Evolutionary conservation across 2,888 invertebrate species (phyloP).

Genomic region (Rhynchonema sp.): DNA sequence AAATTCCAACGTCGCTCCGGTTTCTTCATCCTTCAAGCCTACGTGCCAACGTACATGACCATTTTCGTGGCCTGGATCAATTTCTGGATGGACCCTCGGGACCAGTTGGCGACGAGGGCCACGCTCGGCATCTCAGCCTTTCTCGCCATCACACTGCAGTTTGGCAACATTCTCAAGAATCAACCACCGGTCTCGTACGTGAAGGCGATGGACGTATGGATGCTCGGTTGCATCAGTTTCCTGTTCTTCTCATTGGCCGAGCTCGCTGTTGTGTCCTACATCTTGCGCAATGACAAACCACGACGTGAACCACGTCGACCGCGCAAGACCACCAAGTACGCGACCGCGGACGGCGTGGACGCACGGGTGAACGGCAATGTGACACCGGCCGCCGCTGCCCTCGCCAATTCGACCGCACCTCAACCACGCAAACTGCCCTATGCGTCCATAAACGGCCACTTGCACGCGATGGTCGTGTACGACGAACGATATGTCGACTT

Average conservation of each 20-base stretch:
- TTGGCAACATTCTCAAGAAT: constrained; percentile 9
- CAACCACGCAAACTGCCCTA: background rate
- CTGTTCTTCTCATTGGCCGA: constrained; percentile 8
- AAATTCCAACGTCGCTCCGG: constrained; percentile 5
- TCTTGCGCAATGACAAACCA: constrained; percentile 3
- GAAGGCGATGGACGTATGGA: constrained; percentile 9
- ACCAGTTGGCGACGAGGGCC: constrained; percentile 2
- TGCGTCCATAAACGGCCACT: background rate
- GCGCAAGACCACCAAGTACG: background rate
- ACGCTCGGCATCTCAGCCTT: constrained; percentile 8
- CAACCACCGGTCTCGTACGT: constrained; percentile 9
- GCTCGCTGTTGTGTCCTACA: constrained; percentile 7
- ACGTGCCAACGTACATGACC: constrained; percentile 9
- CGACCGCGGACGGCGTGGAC: background rate
- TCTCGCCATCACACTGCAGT: constrained; percentile 9
- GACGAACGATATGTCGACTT: background rate
- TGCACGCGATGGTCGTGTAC: background rate
- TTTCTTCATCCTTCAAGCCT: constrained; percentile 8
- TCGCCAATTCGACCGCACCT: background rate
- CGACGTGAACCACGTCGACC: background rate
- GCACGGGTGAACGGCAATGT: background rate
- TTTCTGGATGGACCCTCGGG: constrained; percentile 9
- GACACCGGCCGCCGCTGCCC: background rate
- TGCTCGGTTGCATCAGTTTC: constrained; percentile 7
- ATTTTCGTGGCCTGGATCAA: constrained; percentile 8